These are phyloP conservation scores for Mythimna vitellina DNA, from an alignment of 2,888 invertebrate species.

Conservation along the genomic window DNA sequence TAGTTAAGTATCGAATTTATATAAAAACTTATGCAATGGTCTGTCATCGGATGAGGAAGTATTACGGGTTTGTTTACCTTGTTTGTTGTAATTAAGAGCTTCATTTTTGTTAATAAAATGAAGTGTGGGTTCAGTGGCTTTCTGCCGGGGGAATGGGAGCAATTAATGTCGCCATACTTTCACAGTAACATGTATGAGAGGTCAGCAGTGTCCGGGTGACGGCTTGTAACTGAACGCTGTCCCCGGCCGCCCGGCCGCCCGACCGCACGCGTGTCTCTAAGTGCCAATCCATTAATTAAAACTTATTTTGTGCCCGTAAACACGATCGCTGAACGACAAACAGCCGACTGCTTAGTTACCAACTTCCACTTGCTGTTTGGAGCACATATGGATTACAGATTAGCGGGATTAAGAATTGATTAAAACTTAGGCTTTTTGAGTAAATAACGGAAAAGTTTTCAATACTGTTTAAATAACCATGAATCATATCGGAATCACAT, in stretches of 20 bases:
- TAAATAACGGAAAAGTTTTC: conserved; percentile 11
- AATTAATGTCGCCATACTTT: conserved; percentile 63
- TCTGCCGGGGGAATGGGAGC: conserved; percentile 29
- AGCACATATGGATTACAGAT: conserved; percentile 80
- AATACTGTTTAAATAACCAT: neutral
- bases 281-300: conserved; percentile 90
- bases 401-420: conserved; percentile 76
- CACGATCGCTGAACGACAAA: conserved; percentile 81
- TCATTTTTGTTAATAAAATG: conserved; percentile 58
- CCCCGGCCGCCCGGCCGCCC: conserved; percentile 79
- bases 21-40: conserved; percentile 70
- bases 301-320: conserved; percentile 87
- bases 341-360: conserved; percentile 77
- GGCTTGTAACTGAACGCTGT: conserved; percentile 78
- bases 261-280: conserved; percentile 84
- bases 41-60: conserved; percentile 60
- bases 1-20: conserved; percentile 72
- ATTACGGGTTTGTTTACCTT: conserved; percentile 55
- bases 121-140: conserved; percentile 40
- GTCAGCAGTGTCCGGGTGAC: conserved; percentile 74
- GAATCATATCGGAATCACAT: neutral
- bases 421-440: conserved; percentile 43
- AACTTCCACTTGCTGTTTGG: conserved; percentile 80
- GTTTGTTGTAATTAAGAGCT: conserved; percentile 49
- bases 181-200: conserved; percentile 62